Evolutionary conservation across 2,797 vertebrate genomes (phyloP), one percentile per base, ranked within the genome.

Genomic region (Ceyx erithaca): DNA sequence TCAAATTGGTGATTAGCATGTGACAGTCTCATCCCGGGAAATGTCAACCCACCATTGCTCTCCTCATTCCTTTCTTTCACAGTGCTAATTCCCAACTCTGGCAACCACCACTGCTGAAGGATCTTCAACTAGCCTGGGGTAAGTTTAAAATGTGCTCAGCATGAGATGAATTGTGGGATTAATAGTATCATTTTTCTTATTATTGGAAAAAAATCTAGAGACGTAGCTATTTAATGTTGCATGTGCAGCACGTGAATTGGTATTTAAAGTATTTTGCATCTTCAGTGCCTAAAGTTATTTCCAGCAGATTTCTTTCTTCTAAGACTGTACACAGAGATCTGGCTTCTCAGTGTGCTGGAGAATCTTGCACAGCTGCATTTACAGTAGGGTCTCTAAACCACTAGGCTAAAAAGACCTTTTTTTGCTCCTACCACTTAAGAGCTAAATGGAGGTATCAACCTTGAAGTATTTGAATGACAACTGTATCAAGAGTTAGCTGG

Each of bases 21-120:
- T 96, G 97, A 97, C 97, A 95, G 96, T 97, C 96, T 97, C 91
- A 52, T 97, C 97, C 95, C 80, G 80, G 93, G 96, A 97, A 92
- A 95, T 57, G 71, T 85, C 96, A 95, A 93, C 64, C 81, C 90
- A 87, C 63, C 54, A 25, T 18, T 80, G 81, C 85, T 94, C 92
- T 94, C 49, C 48, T n/a, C 66, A 89, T 57, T 96, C 85, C 81
- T 81, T 92, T 90, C 92, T 92, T 87, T 49, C 93, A 94, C 84
- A 66, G 37, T 87, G 45, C 73, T 96, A 93, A 95, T 96, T 96
- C 80, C 92, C 90, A 94, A 77, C 88, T 96, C 94, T 66, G 77
- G 87, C 75, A 87, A 96, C 85, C 0, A 2, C 69, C 58, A 85
- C 70, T 63, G 41, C 94, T 52, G 91, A 96, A 90, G 92, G 96